These are phyloP conservation scores for Caenorhabditis virilis DNA, from an alignment of 2,888 invertebrate species.

Conservation along the genomic window DNA sequence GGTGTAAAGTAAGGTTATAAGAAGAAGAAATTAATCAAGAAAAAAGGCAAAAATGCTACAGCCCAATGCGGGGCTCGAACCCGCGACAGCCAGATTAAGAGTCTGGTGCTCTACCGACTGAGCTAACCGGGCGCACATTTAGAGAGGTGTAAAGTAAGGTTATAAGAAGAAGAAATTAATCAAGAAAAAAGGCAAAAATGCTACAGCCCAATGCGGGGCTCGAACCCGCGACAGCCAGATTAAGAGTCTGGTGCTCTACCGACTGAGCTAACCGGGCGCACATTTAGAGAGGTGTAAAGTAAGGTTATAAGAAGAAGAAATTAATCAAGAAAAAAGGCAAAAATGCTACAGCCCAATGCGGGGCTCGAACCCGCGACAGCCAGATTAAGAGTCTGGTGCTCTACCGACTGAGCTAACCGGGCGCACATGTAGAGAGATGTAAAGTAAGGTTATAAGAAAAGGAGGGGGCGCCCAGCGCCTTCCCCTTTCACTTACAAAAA, in stretches of 20 bases:
- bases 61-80: conserved; percentile 67
- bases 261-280: conserved; percentile 66
- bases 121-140: conserved; percentile 62
- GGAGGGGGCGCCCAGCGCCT: neutral
- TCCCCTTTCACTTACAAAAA: conserved; percentile 43
- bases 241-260: conserved; percentile 68
- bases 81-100: conserved; percentile 67
- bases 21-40: too few species aligned
- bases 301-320: too few species aligned
- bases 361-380: conserved; percentile 67
- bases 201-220: conserved; percentile 65
- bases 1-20: too few species aligned
- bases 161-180: too few species aligned
- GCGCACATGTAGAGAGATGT: too few species aligned
- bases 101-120: conserved; percentile 68
- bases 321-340: too few species aligned
- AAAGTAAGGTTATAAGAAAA: too few species aligned
- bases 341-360: conserved; percentile 58
- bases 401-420: conserved; percentile 68
- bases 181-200: too few species aligned
- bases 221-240: conserved; percentile 67
- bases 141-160: too few species aligned
- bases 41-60: conserved; percentile 28
- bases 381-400: conserved; percentile 68
- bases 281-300: too few species aligned